Evolutionary conservation across 2,888 invertebrate species (phyloP).

Genomic region (Tanytarsus gracilentus): DNA sequence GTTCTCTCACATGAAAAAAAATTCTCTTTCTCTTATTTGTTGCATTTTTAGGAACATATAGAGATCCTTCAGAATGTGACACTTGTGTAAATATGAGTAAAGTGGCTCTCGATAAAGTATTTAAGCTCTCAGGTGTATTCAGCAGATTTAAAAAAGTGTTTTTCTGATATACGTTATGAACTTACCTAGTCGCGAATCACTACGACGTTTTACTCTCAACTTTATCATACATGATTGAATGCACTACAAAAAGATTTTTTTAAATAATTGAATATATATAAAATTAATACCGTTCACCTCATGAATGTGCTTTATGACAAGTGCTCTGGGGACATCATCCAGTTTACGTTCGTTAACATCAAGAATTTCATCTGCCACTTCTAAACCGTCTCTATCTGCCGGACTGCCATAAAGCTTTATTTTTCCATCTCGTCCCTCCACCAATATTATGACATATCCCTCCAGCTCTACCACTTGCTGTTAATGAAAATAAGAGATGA

Average conservation of each 20-base stretch:
- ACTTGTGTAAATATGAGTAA: constrained; percentile 7
- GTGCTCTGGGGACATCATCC: constrained; percentile 83
- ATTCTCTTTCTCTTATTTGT: too few species aligned
- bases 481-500: constrained; percentile 19
- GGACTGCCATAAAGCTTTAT: constrained; percentile 88
- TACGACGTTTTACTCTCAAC: constrained; percentile 80
- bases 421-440: constrained; percentile 88
- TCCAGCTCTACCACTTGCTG: constrained; percentile 74
- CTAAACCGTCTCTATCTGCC: constrained; percentile 86
- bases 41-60: too few species aligned
- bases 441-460: constrained; percentile 90
- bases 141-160: not conserved
- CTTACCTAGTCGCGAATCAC: constrained; percentile 82
- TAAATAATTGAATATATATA: not conserved
- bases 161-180: constrained; percentile 35
- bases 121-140: not conserved
- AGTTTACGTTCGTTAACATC: constrained; percentile 91
- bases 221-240: constrained; percentile 93
- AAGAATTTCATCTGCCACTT: constrained; percentile 94
- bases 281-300: constrained; percentile 53
- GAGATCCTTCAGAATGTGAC: too few species aligned
- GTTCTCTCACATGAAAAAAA: not conserved
- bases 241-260: constrained; percentile 59
- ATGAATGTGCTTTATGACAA: constrained; percentile 90
- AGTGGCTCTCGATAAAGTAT: not conserved